Evolutionary conservation across 2,888 invertebrate species (phyloP), one percentile per base, ranked within the genome.

Genomic region (Xylocampa areola): DNA sequence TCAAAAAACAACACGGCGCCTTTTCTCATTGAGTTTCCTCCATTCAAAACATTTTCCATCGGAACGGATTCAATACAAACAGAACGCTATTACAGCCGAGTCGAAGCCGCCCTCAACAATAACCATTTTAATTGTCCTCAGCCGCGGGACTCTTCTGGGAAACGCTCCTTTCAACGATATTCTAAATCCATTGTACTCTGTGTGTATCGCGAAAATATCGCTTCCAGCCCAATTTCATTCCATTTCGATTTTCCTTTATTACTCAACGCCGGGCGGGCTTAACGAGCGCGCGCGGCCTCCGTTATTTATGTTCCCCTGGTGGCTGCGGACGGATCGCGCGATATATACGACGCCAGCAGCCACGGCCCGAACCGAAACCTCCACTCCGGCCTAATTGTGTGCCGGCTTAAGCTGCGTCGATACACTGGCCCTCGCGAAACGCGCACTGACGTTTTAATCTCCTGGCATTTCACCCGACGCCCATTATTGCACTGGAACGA

Each of bases 211-310:
- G 86, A 89, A 90, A 91, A 89, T 92, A 92, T 92, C 89, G 90
- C 88, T 87, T 90, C 88, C 88, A 90, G 87, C 86, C 92, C 93
- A 92, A 92, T 93, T 93, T 93, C 91, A 92, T 93, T 93, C 90
- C 92, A 91, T 93, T 94, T 93, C 93, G 93, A 93, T 94, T 93
- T 93, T 92, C 93, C 92, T 93, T 93, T 94, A 94, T 93, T 93
- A 93, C 94, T 92, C 89, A 89, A 89, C 87, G 90, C 89, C 89
- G 88, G 66, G 88, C 89, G 87, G 88, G 91, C 93, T 92, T 94
- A 93, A 93, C 93, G 92, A 93, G 92, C 91, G 90, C 85, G 86
- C 88, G 86, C 86, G 88, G 90, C 86, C 87, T 83, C 86, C 81
- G 92, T 92, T 93, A 94, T 94, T 94, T 94, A 94, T 93, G 92